These are phyloP conservation scores for Trichosurus vulpecula DNA, from an alignment of 2,797 vertebrate genomes.

Conservation along the genomic window DNA sequence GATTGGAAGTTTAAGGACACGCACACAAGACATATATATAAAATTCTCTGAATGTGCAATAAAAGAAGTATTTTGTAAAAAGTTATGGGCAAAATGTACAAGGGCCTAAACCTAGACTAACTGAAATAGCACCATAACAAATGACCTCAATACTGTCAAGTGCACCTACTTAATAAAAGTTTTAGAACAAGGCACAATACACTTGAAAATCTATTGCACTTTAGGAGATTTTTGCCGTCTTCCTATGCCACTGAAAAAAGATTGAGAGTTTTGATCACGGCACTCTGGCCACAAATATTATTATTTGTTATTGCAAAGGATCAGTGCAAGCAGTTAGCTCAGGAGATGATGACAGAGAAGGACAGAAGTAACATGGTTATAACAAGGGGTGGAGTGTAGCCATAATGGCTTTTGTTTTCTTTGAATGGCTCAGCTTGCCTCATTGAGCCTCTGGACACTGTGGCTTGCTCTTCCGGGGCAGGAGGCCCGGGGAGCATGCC, in stretches of 20 bases:
- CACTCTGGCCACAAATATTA: constrained; percentile 86
- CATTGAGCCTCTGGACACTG: too few species aligned
- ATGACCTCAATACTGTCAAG: constrained; percentile 99
- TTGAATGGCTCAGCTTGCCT: too few species aligned
- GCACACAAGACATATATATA: constrained; percentile 99
- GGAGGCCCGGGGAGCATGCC: too few species aligned
- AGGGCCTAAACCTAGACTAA: constrained; percentile 96
- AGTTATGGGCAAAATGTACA: constrained; percentile 98
- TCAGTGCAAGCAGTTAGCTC: too few species aligned
- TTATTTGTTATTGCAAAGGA: too few species aligned
- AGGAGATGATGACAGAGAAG: too few species aligned
- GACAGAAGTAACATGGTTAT: too few species aligned
- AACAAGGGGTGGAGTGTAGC: too few species aligned
- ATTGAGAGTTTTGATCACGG: constrained; percentile 83
- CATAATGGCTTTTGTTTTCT: too few species aligned
- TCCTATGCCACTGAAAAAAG: constrained; percentile 87
- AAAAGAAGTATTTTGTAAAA: constrained; percentile 99
- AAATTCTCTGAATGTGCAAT: constrained; percentile 99
- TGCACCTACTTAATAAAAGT: constrained; percentile 96
- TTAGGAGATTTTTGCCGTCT: constrained; percentile 90
- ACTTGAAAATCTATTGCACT: constrained; percentile 96
- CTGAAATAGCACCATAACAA: constrained; percentile 99
- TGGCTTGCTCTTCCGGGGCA: too few species aligned
- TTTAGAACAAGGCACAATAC: constrained; percentile 99
- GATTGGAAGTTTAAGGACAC: constrained; percentile 99